Evolutionary conservation across 2,113 vertebrate species (phyloP), one percentile per base, ranked within the genome.

Genomic region (Delphinus delphis): DNA sequence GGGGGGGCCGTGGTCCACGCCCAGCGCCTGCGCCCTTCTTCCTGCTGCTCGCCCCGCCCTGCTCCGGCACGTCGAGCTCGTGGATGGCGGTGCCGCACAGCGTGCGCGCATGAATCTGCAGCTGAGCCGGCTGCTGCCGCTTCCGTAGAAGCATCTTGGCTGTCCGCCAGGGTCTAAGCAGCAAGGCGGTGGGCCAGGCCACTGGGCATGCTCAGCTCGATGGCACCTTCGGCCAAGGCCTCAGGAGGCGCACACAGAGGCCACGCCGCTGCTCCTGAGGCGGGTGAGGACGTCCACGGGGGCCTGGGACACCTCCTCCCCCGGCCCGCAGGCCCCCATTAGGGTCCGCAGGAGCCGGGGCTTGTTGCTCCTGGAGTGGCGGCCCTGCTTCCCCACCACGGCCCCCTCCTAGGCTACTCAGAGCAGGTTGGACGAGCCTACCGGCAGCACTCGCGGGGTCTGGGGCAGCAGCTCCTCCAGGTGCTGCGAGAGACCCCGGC

Each of bases 161-260:
- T 0, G 99, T 99, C 0, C 99, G 99, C 99, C 20, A 79, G 0
- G 84, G 99, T 99, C 98, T 99, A 99, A 0, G 99, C 99, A 0
- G 99, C 99, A 0, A 99, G 99, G 95, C 98, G 99, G 88, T 99
- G 98, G 67, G 99, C 99, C 68, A 99, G 95, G 50, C 85, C 90
- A 0, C 99, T 98, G 0, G 99, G 99, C 99, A 99, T 99, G 13
- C 99, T 99, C 99, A 99, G 99, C 98, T 99, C 99, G 92, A 99
- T 98, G 0, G 99, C 99, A 0, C 99, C 99, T 44, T 99, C 99
- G 0, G 99, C 99, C 97, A 99, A 88, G 0, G 99, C 99, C 95
- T 99, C 99, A 99, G 90, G 99, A 99, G 58, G 99, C 93, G 82
- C 99, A 99, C 2, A 99, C 99, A 0, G 99, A 99, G 73, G 99